phyloP scores from a whole-genome alignment of 2,113 vertebrate species.

The Silurus asotus region DNA sequence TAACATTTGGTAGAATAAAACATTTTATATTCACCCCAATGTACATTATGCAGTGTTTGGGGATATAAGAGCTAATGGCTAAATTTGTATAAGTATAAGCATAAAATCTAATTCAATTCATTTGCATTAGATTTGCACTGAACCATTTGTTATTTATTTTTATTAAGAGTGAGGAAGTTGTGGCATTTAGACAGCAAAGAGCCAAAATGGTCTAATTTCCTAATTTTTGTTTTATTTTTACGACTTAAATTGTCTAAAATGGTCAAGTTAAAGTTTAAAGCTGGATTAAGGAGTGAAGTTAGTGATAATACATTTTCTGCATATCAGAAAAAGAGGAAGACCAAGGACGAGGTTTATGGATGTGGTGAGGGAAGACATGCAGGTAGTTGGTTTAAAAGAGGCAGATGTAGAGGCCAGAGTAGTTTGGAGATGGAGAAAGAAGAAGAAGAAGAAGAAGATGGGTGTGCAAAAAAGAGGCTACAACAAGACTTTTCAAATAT shows the following conservation, averaged over 20 bases:
- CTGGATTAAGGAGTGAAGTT: not conserved
- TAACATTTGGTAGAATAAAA: too few species aligned
- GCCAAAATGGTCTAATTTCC: not conserved
- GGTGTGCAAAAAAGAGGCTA: not conserved
- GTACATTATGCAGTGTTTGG: too few species aligned
- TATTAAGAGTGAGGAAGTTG: not conserved
- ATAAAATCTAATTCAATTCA: not conserved
- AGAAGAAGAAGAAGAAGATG: too few species aligned
- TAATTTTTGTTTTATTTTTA: too few species aligned
- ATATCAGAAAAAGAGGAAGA: not conserved
- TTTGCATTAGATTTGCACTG: not conserved
- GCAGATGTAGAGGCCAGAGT: too few species aligned
- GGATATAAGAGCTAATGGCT: not conserved
- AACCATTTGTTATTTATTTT: too few species aligned
- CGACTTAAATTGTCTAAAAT: not conserved
- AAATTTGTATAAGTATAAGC: not conserved
- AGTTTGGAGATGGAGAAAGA: too few species aligned
- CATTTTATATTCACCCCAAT: too few species aligned
- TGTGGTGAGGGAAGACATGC: too few species aligned
- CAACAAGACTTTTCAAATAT: not conserved
- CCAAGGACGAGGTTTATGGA: too few species aligned
- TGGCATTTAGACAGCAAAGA: not conserved
- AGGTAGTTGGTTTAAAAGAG: too few species aligned
- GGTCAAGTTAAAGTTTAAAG: not conserved
- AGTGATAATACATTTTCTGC: not conserved